Evolutionary conservation across 2,797 vertebrate species (phyloP).

Genomic region (Zalophus californianus): DNA sequence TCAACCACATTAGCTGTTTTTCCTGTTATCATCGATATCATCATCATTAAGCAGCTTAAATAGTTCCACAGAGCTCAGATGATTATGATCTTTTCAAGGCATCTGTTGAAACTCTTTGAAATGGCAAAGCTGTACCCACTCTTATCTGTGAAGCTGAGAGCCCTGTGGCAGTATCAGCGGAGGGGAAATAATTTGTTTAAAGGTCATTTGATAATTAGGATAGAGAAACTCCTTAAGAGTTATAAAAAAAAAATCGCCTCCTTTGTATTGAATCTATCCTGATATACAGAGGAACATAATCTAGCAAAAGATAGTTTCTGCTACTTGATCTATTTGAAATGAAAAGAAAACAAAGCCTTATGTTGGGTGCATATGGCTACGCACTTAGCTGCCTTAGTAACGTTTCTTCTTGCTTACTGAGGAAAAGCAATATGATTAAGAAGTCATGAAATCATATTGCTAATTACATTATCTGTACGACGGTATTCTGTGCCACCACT

Average conservation of each 20-base stretch:
- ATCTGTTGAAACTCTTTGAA: not conserved
- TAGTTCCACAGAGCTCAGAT: not conserved
- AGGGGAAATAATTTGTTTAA: not conserved
- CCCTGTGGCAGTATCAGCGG: not conserved
- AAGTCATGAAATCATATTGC: not conserved
- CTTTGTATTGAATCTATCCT: not conserved
- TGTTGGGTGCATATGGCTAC: not conserved
- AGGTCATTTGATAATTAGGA: not conserved
- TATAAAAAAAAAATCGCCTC: not conserved
- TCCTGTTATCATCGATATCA: too few relatives aligned
- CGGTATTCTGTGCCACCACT: not conserved
- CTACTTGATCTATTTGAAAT: slow-evolving; percentile 21
- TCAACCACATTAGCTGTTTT: not conserved
- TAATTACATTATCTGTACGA: not conserved
- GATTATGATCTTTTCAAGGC: not conserved
- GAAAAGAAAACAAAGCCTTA: not conserved
- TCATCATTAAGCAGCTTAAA: not conserved
- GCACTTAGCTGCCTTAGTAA: not conserved
- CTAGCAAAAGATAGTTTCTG: not conserved
- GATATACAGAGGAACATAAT: not conserved
- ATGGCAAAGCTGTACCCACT: not conserved
- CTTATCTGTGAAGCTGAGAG: not conserved
- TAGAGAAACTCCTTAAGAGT: not conserved
- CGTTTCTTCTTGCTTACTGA: slow-evolving; percentile 41
- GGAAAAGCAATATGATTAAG: not conserved